phyloP scores from a whole-genome alignment of 1,140 invertebrate genomes.

The Bicyclus anynana region DNA sequence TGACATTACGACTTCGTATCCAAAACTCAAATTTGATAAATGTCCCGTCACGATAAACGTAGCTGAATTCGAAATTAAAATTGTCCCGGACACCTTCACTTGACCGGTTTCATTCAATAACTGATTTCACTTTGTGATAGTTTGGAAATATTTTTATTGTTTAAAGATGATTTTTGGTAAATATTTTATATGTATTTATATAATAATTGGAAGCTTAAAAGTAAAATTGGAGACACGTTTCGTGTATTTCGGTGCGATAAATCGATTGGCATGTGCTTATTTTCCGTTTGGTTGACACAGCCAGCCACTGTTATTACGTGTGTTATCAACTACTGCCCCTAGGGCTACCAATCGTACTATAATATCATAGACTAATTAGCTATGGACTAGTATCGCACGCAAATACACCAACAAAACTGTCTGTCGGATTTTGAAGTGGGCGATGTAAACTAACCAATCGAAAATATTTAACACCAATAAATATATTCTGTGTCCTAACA shows the following conservation, averaged over 20 bases:
- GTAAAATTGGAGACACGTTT: slow-evolving; percentile 34
- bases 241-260: slow-evolving; percentile 49
- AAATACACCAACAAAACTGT: no score
- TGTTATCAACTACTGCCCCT: no score
- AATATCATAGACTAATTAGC: no score
- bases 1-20: slow-evolving; percentile 39
- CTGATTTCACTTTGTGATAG: slow-evolving; percentile 26
- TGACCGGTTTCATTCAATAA: slow-evolving; percentile 14
- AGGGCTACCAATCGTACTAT: no score
- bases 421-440: no score
- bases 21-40: slow-evolving; percentile 37
- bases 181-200: no score
- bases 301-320: no score
- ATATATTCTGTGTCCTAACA: no score
- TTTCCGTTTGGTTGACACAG: slow-evolving; percentile 72
- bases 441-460: no score
- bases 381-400: no score
- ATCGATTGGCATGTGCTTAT: slow-evolving; percentile 60
- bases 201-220: slow-evolving; percentile 17
- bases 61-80: slow-evolving; percentile 24
- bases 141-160: background rate
- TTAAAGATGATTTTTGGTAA: slow-evolving; percentile 20
- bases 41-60: slow-evolving; percentile 31
- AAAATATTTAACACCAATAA: no score
- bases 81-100: slow-evolving; percentile 24